Evolutionary conservation across 1,140 invertebrate species (phyloP).

Genomic region (Hypsibius dujardini): DNA sequence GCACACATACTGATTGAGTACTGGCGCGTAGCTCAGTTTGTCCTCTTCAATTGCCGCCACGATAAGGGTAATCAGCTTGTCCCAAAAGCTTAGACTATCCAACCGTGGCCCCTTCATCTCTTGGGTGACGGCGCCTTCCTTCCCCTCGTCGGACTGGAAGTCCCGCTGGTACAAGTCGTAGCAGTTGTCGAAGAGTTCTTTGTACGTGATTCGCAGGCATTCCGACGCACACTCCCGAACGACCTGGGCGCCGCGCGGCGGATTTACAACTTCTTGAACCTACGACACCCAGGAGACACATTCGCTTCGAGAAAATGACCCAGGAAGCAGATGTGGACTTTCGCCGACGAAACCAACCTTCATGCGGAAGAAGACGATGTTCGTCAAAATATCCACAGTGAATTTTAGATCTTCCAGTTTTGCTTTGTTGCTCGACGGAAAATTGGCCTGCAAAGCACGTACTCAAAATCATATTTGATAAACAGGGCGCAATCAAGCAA

Average conservation of each 20-base stretch:
- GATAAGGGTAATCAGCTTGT: constrained; percentile 88
- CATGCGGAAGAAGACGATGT: constrained; percentile 99
- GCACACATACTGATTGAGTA: constrained; percentile 68
- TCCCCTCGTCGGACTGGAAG: constrained; percentile 50
- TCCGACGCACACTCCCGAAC: constrained; percentile 98
- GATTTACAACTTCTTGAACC: constrained; percentile 93
- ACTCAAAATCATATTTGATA: constrained; percentile 20
- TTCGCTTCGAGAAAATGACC: constrained; percentile 19
- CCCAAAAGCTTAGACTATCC: constrained; percentile 92
- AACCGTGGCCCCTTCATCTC: constrained; percentile 48
- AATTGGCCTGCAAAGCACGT: constrained; percentile 57
- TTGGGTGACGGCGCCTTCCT: constrained; percentile 20
- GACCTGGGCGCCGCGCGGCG: constrained; percentile 85
- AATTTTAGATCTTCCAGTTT: constrained; percentile 97
- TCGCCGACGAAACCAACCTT: constrained; percentile 46
- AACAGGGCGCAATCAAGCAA: too few relatives aligned
- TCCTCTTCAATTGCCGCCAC: constrained; percentile 98
- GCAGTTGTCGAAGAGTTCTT: constrained; percentile 94
- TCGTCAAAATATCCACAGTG: constrained; percentile 92
- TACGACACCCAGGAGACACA: constrained; percentile 31
- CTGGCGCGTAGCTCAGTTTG: constrained; percentile 91
- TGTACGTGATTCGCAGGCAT: constrained; percentile 88
- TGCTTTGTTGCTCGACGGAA: constrained; percentile 86
- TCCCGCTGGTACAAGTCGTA: constrained; percentile 82
- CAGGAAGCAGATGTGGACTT: not conserved